Base-by-base conservation (phyloP, 2,888 invertebrate species). In the Stenodera caucasica region DNA sequence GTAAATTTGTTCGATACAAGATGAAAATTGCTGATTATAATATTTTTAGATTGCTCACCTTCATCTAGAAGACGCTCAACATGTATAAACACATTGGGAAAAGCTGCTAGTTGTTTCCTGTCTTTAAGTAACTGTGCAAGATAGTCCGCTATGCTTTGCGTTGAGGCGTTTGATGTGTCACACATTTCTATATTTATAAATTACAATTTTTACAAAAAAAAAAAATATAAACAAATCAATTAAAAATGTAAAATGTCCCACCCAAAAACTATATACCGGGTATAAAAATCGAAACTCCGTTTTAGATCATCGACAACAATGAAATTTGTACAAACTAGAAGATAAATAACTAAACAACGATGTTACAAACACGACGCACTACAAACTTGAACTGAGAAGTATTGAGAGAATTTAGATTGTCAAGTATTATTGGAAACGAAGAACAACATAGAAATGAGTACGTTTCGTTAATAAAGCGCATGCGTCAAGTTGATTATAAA, bases 51-150 rank as follows among this genome's bases (percentile, higher is more conserved):
- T n/a, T 32, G 78, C 85, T 85, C 89, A 99, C 98, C 98, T 92
- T 99, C 98, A 82, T 99, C 99, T 81, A 99, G 88, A 78, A 99
- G 91, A 82, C 98, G 90, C 85, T 99, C 98, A 82, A 98, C 91
- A 86, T 99, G 98, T 85, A 96, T 91, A 87, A 99, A 99, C 83
- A 98, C 95, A 88, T 97, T 98, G 76, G 98, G 98, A 86, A 99
- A 97, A 81, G 98, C 98, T 80, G 96, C 96, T 82, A 99, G 89
- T 87, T 98, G 98, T 87, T 98, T 98, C 87, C 98, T 95, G 89
- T 99, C 99, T 89, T 99, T 99, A 82, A 99, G 89, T 86, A 99
- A 90, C 87, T 99, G 98, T 82, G 98, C 97, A 88, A 99, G 89
- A 87, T 99, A 99, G 87, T 99, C 98, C 84, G 98, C 96, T 86